Base-by-base conservation (phyloP, 2,797 vertebrate species). In the Ataeniobius toweri region DNA sequence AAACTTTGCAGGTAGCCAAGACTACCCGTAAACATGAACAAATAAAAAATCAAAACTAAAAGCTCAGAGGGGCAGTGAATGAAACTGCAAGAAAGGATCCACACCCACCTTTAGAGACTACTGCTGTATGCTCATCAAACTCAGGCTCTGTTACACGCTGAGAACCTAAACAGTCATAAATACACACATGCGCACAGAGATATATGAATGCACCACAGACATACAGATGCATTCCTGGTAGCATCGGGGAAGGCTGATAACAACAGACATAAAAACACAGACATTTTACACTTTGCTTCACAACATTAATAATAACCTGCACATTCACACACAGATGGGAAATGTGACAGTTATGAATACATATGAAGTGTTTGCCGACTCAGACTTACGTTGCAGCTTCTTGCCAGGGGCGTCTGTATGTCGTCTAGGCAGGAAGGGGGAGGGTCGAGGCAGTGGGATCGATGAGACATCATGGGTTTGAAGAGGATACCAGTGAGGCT, bases 401-500 rank as follows among this genome's bases (percentile, higher is more conserved):
- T 98, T 99, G 94, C 94, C 95, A 71, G 97, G 95, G 84, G 94
- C 94, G 73, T 99, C 98, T 74, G 94, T 90, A 90, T 98, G 96
- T 95, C 97, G 96, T 85, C 98, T 96, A 88, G 97, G 96, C 94
- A 98, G 95, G 95, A 96, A 99, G 20, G 98, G 98, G 75, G 98
- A 99, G 76, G 97, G 96, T 72, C 96, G 95, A 92, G 98, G 98
- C 93, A 99, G 97, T 90, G 98, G 98, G 93, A 98, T 98, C 93
- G 98, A 99, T 84, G 98, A 99, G 87, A 98, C 95, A 89, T 99
- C 98, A 24, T 99, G 98, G 39, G 97, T 98, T 95, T 99, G 98
- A 84, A 99, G 96, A 80, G 98, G 98, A 92, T 99, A 99, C 98
- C 97, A 99, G 88, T 99, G 98, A 87, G 98, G 97, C 86, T 99